Conservation (phyloP, 2,888 invertebrate species). For the Sphaeridia pumilis region DNA sequence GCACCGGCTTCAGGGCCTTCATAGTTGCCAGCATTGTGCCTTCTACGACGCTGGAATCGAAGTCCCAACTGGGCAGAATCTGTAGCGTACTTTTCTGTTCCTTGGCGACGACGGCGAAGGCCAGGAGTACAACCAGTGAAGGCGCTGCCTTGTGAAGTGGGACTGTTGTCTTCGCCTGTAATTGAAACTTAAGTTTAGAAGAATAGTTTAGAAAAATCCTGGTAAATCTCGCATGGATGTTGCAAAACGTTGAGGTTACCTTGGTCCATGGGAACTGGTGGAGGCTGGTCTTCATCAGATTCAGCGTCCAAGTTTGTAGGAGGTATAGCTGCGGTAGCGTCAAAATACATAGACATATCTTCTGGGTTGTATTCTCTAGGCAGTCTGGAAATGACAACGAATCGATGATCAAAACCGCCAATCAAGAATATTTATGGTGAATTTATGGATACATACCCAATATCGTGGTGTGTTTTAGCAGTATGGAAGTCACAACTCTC, state of each 20-base stretch:
- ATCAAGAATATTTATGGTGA: background rate
- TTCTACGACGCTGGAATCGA: slow-evolving; percentile 59
- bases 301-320: slow-evolving; percentile 24
- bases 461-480: slow-evolving; percentile 15
- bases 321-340: slow-evolving; percentile 32
- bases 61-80: slow-evolving; percentile 72
- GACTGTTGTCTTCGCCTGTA: background rate
- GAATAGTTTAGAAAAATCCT: no score
- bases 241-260: background rate
- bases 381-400: background rate
- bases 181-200: background rate
- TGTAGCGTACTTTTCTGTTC: slow-evolving; percentile 69
- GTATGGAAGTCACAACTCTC: slow-evolving; percentile 22
- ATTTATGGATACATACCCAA: background rate
- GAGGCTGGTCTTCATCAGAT: slow-evolving; percentile 32
- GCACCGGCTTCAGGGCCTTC: slow-evolving; percentile 15
- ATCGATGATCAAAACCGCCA: background rate
- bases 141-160: slow-evolving; percentile 3
- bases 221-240: background rate
- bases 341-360: slow-evolving; percentile 34
- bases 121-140: slow-evolving; percentile 50
- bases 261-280: slow-evolving; percentile 24
- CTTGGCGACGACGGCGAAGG: slow-evolving; percentile 55
- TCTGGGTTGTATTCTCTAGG: slow-evolving; percentile 23
- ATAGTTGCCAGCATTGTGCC: slow-evolving; percentile 35